Evolutionary conservation across 2,888 invertebrate species (phyloP).

Genomic region (Drosophila kuntzei): DNA sequence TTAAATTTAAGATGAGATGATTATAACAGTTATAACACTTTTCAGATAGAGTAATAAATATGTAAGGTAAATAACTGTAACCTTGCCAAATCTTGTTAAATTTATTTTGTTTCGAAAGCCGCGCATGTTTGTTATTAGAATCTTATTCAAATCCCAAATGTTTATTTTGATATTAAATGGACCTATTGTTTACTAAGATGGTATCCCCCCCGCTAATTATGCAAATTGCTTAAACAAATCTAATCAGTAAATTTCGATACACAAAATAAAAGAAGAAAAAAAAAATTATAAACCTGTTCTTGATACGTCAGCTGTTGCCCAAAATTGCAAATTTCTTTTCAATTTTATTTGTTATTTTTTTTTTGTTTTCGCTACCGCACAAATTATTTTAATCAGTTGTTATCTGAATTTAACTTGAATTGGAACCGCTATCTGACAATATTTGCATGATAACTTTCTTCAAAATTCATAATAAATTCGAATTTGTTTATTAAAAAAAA

Average conservation of each 20-base stretch:
- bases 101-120: conserved; percentile 4
- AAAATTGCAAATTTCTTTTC: conserved; percentile 30
- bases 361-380: conserved; percentile 26
- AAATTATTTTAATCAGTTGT: conserved; percentile 20
- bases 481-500: not conserved
- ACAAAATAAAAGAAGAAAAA: conserved; percentile 3
- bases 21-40: not conserved
- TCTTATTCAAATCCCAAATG: conserved; percentile 23
- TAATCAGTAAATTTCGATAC: conserved; percentile 21
- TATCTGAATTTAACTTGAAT: conserved; percentile 8
- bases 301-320: conserved; percentile 18
- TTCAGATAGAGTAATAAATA: conserved; percentile 2
- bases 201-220: conserved; percentile 40
- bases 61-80: conserved; percentile 15
- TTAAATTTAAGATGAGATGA: not conserved
- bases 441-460: not conserved
- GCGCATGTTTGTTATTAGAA: conserved; percentile 39
- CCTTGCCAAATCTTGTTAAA: conserved; percentile 6
- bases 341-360: conserved; percentile 9
- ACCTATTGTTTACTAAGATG: conserved; percentile 41
- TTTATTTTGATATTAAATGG: conserved; percentile 38
- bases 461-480: not conserved
- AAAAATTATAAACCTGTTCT: conserved; percentile 32
- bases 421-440: not conserved
- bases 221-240: conserved; percentile 54